Conservation (phyloP, 2,888 invertebrate genomes). For the Serrognathus titanus region DNA sequence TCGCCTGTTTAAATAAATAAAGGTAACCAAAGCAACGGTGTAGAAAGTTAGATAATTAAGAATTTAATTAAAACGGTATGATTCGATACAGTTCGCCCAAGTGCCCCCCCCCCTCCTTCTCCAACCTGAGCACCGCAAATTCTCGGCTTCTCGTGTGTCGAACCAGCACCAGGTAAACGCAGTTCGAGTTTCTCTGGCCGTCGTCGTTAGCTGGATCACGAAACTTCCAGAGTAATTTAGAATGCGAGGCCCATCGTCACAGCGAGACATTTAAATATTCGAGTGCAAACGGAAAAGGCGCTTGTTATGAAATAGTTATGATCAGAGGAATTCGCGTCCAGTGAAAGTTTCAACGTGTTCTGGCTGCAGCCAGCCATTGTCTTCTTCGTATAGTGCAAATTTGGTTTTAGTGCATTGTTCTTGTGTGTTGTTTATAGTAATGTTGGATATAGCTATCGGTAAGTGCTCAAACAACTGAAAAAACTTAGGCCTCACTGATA, state of each 20-base stretch:
- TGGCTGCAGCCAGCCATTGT: background rate
- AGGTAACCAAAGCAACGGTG: too few species aligned
- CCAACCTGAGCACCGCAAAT: slow-evolving; percentile 3
- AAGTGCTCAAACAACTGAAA: background rate
- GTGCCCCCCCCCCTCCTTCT: slow-evolving; percentile 2
- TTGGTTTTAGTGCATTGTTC: too few species aligned
- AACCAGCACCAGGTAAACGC: background rate
- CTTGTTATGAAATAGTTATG: background rate
- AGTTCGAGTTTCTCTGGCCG: too few species aligned
- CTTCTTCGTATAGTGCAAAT: too few species aligned
- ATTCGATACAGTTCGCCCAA: background rate
- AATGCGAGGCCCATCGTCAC: too few species aligned
- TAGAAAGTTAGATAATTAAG: too few species aligned
- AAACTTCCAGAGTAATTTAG: too few species aligned
- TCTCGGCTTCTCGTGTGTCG: slow-evolving; percentile 5
- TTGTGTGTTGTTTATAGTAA: background rate
- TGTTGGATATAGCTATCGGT: slow-evolving; percentile 7
- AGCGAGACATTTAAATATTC: background rate
- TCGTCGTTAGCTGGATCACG: too few species aligned
- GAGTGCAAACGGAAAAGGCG: background rate
- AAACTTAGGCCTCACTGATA: too few species aligned
- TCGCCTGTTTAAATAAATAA: too few species aligned
- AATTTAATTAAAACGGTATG: background rate
- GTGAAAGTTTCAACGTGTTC: background rate
- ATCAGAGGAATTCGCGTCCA: background rate